Evolutionary conservation across 1,140 invertebrate genomes (phyloP), one percentile per base, ranked within the genome.

Genomic region (Tetramorium parvispinum): DNA sequence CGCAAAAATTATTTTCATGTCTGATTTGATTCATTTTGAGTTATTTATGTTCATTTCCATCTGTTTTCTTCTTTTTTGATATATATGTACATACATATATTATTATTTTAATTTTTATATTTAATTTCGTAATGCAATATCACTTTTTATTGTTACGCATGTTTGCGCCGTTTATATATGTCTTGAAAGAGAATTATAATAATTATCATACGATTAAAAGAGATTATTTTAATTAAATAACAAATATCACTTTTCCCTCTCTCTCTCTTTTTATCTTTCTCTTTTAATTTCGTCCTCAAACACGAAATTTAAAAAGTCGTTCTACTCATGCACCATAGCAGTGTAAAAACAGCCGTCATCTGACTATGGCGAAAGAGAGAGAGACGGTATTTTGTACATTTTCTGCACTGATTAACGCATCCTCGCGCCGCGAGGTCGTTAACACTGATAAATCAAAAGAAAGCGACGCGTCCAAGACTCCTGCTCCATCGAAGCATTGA

Each of bases 351-450:
- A 89, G 70, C 24, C 24, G 27, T 32, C 43, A 24, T 66, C 43
- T 32, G 16, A 18, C 63, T 65, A 68, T 81, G 59, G 77, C 63
- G 88, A 90, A 83, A 89, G 75, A 88, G 81, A 75, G 32, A 55
- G 59, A 78, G 57, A 63, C 5, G 24, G 13, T 51, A 68, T 73
- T 90, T 87, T 87, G 71, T 89, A 73, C 65, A 55, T 87, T 87
- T 89, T 89, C 85, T 83, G 85, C 77, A 73, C 85, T 83, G 88
- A 89, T 89, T 89, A 89, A 83, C 76, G 68, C 53, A 85, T 90
- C 75, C 88, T 70, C 78, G 51, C 37, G 32, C 21, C 57, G 40
- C 8, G 51, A 21, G 87, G 85, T 90, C 88, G 46, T 89, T 89
- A 90, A 90, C 88, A 87, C 40, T 61, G 85, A 59, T 68, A 87